Percentiles rank a stretch among this genome's conserved stretches.
phyloP scores from a whole-genome alignment of 2,797 vertebrate species.

The Crenichthys baileyi region DNA sequence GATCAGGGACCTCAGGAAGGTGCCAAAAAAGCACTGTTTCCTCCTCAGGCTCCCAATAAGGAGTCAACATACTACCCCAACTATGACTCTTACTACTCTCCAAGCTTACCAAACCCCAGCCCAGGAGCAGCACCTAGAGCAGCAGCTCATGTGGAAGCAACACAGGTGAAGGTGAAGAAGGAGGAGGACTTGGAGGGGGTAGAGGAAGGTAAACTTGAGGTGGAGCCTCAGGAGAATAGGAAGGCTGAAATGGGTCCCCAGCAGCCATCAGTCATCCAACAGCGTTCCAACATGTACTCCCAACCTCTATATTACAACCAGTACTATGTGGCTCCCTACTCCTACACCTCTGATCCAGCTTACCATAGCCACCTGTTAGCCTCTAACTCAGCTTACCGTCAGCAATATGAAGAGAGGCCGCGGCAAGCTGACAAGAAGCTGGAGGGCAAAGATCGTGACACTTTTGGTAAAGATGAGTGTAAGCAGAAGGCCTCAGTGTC shows the following conservation, averaged over 20 bases:
- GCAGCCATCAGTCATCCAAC: slow-evolving; percentile 97
- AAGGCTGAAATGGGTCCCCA: slow-evolving; percentile 85
- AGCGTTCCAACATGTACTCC: slow-evolving; percentile 98
- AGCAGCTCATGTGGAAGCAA: slow-evolving; percentile 78
- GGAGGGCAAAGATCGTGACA: slow-evolving; percentile 91
- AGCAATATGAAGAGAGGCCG: slow-evolving; percentile 95
- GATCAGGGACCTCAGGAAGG: slow-evolving; percentile 91
- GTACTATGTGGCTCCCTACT: slow-evolving; percentile 94
- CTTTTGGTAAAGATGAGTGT: slow-evolving; percentile 91
- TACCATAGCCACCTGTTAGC: slow-evolving; percentile 95
- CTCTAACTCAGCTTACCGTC: slow-evolving; percentile 91
- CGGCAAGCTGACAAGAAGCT: slow-evolving; percentile 92
- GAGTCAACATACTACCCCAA: slow-evolving; percentile 93
- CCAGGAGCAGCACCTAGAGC: slow-evolving; percentile 82
- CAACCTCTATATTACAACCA: slow-evolving; percentile 99
- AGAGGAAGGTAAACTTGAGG: slow-evolving; percentile 87
- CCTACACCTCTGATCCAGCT: slow-evolving; percentile 92
- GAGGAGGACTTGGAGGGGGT: slow-evolving; percentile 86
- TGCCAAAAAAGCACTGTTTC: slow-evolving; percentile 95
- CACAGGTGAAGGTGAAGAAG: slow-evolving; percentile 80
- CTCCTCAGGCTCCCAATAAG: slow-evolving; percentile 88
- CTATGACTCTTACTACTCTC: slow-evolving; percentile 95
- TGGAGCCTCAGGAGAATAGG: slow-evolving; percentile 90
- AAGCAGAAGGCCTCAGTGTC: slow-evolving; percentile 94
- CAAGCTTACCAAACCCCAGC: slow-evolving; percentile 92